These are phyloP conservation scores for Limnephilus auricula DNA, from an alignment of 2,888 invertebrate genomes.

Conservation along the genomic window DNA sequence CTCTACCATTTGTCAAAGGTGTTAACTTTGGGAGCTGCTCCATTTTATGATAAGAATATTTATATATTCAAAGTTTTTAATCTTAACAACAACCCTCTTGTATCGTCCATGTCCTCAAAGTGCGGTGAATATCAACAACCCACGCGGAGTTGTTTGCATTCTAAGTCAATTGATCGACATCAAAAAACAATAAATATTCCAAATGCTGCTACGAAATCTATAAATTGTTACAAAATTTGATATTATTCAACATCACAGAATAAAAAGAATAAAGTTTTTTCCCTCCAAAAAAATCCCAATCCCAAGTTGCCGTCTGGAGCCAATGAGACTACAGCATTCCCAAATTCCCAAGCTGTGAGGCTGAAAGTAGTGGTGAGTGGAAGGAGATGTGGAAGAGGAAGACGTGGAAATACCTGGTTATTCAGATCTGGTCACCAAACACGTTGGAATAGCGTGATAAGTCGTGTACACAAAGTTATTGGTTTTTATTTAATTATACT, in stretches of 20 bases:
- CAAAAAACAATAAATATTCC: neutral
- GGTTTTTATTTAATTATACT: too few species aligned
- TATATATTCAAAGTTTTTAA: constrained; percentile 45
- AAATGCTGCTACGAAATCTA: neutral
- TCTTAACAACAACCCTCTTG: constrained; percentile 20
- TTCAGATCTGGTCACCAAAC: too few species aligned
- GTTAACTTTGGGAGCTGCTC: constrained; percentile 38
- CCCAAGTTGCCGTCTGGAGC: too few species aligned
- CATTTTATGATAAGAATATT: constrained; percentile 43
- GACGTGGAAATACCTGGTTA: too few species aligned
- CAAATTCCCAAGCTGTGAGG: too few species aligned
- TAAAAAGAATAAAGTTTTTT: neutral
- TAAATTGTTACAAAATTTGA: neutral
- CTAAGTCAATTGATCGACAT: neutral
- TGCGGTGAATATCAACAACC: neutral
- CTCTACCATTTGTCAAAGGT: constrained; percentile 49
- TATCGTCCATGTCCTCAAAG: neutral
- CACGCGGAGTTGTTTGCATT: neutral
- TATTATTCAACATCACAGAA: neutral
- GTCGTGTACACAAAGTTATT: too few species aligned
- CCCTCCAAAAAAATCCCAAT: too few species aligned
- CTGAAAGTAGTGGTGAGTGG: too few species aligned
- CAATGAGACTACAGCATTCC: too few species aligned
- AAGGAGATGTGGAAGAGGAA: too few species aligned
- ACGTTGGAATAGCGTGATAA: too few species aligned